A percentile compares a stretch with the other conserved stretches of the same genome.
Evolutionary conservation across 2,797 vertebrate genomes (phyloP).

Genomic region (Sebastes diploproa): DNA sequence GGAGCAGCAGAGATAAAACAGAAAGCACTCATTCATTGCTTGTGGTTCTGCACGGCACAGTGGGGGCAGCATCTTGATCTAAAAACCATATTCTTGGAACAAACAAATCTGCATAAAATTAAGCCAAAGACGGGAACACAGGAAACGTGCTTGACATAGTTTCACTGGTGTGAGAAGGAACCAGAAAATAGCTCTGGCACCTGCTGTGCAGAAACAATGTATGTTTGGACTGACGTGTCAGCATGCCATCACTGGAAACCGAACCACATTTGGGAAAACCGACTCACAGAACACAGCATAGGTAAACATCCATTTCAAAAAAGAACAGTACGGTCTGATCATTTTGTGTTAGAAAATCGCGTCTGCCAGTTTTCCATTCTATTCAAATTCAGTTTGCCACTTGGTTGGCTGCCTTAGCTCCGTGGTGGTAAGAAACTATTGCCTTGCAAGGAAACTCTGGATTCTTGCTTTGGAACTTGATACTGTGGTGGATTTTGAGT

Average conservation of each 20-base stretch:
- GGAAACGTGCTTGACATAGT: slow-evolving; percentile 59
- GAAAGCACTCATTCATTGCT: slow-evolving; percentile 1
- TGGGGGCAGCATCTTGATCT: slow-evolving; percentile 2
- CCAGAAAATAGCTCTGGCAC: slow-evolving; percentile 63
- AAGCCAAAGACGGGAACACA: slow-evolving; percentile 23
- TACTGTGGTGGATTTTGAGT: slow-evolving; percentile 53
- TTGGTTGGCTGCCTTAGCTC: slow-evolving; percentile 58
- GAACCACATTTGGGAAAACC: slow-evolving; percentile 43
- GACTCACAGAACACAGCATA: slow-evolving; percentile 27
- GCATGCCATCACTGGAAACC: slow-evolving; percentile 38
- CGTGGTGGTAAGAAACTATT: slow-evolving; percentile 59
- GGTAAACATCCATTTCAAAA: slow-evolving; percentile 51
- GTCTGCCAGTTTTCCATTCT: slow-evolving; percentile 69
- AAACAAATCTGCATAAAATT: slow-evolving; percentile 56
- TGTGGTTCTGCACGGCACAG: neutral
- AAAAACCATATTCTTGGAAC: slow-evolving; percentile 10
- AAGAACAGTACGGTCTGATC: slow-evolving; percentile 37
- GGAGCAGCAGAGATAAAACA: slow-evolving; percentile 31
- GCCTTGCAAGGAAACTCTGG: slow-evolving; percentile 62
- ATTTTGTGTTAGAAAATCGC: slow-evolving; percentile 49
- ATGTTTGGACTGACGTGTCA: slow-evolving; percentile 56
- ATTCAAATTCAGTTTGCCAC: slow-evolving; percentile 65
- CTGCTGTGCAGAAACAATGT: slow-evolving; percentile 68
- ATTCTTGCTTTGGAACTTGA: slow-evolving; percentile 71
- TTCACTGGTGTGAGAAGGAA: slow-evolving; percentile 53